Evolutionary conservation across 2,113 vertebrate genomes (phyloP), one percentile per base, ranked within the genome.

Genomic region (Hemicordylus capensis): DNA sequence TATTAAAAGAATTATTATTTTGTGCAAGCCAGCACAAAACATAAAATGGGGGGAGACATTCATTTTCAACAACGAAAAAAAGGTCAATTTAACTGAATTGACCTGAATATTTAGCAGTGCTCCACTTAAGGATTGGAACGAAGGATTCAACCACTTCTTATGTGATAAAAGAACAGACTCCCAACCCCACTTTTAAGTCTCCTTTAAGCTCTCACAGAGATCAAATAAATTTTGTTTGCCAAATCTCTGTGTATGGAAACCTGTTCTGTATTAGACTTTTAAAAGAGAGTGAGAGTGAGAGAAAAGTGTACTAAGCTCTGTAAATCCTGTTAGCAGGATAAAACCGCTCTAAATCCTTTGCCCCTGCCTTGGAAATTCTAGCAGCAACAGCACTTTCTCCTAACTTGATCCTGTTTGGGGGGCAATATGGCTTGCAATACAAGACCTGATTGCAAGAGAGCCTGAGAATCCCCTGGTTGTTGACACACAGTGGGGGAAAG

Each of bases 261-360:
- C 39, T 78, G 28, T 46, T 89, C 34, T 85, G 3, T 76, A 85
- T 88, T 90, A 90, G 86, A 87, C 64, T 70, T 86, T 75, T 78
- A 86, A 90, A 83, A 69, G 5, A 46, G 20, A 77, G 75, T 12
- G 54, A 37, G 54, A 79, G 61, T 31, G 59, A 87, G 87, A 28
- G 0, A 4, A 80, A 59, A 77, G 59, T 75, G 8, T 69, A 56
- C 58, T 93, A 91, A 92, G 59, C 72, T 92, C 73, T 90, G 48
- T 87, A 90, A 93, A 94, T 88, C 91, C 80, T 85, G 44, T 89
- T 91, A 86, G 80, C 89, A 90, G 83, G 54, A 84, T 90, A 93
- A 54, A 94, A 82, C 0, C 24, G 28, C n/a, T 1, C 0, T 90
- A 87, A 90, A 88, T 90, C 69, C 76, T 80, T 58, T 85, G 4